Evolutionary conservation across 1,140 invertebrate species (phyloP).

Genomic region (Nasonia longicornis): DNA sequence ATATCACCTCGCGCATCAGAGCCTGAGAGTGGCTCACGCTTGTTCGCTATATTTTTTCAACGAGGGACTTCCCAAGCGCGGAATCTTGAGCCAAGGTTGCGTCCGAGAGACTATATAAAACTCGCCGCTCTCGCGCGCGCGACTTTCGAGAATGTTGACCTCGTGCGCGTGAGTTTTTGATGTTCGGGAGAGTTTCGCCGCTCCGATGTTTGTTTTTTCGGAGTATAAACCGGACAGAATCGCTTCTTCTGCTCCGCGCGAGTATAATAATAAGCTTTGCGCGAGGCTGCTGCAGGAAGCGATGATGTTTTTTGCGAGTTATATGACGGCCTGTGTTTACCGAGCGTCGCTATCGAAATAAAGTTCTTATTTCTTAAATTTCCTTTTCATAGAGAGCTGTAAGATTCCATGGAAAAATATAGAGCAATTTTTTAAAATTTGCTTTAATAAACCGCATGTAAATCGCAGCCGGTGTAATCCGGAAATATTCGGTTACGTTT

Average conservation of each 20-base stretch:
- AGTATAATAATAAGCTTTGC: not conserved
- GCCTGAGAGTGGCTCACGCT: not conserved
- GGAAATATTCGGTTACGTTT: too few relatives aligned
- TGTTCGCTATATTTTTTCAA: not conserved
- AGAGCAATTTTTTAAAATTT: too few relatives aligned
- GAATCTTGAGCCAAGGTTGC: not conserved
- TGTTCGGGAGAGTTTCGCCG: too few relatives aligned
- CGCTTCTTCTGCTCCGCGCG: not conserved
- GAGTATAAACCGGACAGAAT: not conserved
- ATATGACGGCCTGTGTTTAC: not conserved
- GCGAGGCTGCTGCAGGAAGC: not conserved
- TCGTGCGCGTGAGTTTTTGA: not conserved
- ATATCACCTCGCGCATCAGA: not conserved
- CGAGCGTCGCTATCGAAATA: too few relatives aligned
- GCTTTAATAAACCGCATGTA: too few relatives aligned
- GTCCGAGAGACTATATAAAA: not conserved
- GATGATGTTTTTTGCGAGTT: not conserved
- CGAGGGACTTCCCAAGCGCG: slow-evolving; percentile 9
- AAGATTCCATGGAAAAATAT: too few relatives aligned
- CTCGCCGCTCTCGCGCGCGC: too few relatives aligned
- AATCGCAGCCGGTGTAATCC: too few relatives aligned
- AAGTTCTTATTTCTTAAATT: too few relatives aligned
- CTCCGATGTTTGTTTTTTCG: not conserved
- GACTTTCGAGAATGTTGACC: slow-evolving; percentile 5
- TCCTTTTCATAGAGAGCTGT: too few relatives aligned